Base-by-base conservation (phyloP, 2,797 vertebrate species). In the Ctenosaura bakeri region DNA sequence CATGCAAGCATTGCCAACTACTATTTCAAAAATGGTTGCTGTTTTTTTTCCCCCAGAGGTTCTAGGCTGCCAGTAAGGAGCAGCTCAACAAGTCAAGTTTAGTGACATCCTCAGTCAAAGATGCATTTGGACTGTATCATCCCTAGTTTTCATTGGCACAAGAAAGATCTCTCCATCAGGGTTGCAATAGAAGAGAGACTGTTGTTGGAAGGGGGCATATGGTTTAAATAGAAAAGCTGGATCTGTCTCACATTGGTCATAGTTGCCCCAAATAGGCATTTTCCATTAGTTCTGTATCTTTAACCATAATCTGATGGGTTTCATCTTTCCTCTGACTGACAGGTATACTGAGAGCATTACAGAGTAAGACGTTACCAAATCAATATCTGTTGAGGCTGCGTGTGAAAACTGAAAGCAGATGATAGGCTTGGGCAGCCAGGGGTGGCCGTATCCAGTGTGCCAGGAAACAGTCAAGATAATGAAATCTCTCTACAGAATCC, bases 391-490 rank as follows among this genome's bases (percentile, higher is more conserved):
- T 85, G 24, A 86, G 6, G 85, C 50, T 84, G 1, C 74, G 13
- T 1, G 0, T 83, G 82, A 66, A 1, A 73, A 94, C 88, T 64
- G 74, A 74, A 86, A 95, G 89, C 92, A 93, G 84, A 88, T 62
- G 59, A 22, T 62, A 20, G 20, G 16, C n/a, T 38, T n/a, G 69
- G 71, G 84, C 32, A 38, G 52, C 12, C 3, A 10, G 90, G 73
- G 20, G 54, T 24, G 52, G 94, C 91, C 89, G 86, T 88, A 24
- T 90, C 88, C 90, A 74, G 89, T 83, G 29, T 1, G 81, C 83
- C 24, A 88, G 59, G 85, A 71, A 95, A 93, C 52, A 82, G 54
- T 46, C 35, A 38, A 0, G 74, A 92, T 89, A 93, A 94, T 94
- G 87, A 92, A 93, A 93, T 35, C 0, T 6, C 54, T 13, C 74